Evolutionary conservation across 2,888 invertebrate genomes (phyloP).

Genomic region (Lithophane semibrunnea): DNA sequence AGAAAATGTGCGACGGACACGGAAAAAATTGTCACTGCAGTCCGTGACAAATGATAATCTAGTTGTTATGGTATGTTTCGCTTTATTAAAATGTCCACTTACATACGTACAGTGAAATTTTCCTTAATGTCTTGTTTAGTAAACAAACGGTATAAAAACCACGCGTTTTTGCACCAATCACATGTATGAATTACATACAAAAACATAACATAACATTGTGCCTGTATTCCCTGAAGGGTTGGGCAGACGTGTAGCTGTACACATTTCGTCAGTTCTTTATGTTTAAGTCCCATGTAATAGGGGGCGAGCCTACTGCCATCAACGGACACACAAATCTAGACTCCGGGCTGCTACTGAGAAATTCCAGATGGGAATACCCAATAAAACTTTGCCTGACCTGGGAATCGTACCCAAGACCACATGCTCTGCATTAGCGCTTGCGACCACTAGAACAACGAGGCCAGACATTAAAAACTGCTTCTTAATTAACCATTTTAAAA

Average conservation of each 20-base stretch:
- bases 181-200: not conserved
- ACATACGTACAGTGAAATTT: constrained; percentile 11
- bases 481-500: too few relatives aligned
- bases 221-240: too few relatives aligned
- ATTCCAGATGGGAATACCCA: too few relatives aligned
- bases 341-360: too few relatives aligned
- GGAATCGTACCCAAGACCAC: too few relatives aligned
- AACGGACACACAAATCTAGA: too few relatives aligned
- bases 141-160: constrained; percentile 7
- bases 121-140: constrained; percentile 23
- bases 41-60: constrained; percentile 50
- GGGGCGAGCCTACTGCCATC: too few relatives aligned
- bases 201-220: not conserved
- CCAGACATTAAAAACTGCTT: not conserved
- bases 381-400: too few relatives aligned
- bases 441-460: not conserved
- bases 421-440: too few relatives aligned
- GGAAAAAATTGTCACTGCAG: constrained; percentile 37
- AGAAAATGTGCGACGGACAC: constrained; percentile 50
- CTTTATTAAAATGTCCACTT: constrained; percentile 20
- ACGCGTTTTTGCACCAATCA: not conserved
- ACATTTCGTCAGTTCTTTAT: too few relatives aligned
- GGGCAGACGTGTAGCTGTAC: too few relatives aligned
- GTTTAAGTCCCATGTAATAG: too few relatives aligned
- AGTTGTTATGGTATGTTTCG: constrained; percentile 22